Evolutionary conservation across 2,113 vertebrate species (phyloP).

Genomic region (Eolophus roseicapilla): DNA sequence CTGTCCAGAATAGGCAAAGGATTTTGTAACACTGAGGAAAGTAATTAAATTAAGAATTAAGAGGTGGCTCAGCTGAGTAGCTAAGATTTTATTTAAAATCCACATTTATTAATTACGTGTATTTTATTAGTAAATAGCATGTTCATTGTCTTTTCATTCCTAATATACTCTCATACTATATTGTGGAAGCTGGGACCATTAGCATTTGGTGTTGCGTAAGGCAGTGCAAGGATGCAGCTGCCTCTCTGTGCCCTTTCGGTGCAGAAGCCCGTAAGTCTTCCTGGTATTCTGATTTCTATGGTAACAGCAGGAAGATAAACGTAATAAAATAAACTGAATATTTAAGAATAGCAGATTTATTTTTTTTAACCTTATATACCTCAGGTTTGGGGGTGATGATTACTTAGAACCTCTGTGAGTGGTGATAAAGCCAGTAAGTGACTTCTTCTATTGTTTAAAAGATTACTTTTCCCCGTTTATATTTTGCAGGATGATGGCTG

Average conservation of each 20-base stretch:
- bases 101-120: background rate
- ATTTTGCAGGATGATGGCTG: background rate
- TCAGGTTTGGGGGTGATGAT: background rate
- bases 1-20: background rate
- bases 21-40: background rate
- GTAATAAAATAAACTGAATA: conserved; percentile 17
- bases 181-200: background rate
- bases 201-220: background rate
- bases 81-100: background rate
- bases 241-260: conserved; percentile 25
- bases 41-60: background rate
- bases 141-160: background rate
- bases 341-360: background rate
- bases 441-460: background rate
- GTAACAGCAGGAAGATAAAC: conserved; percentile 45
- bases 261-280: conserved; percentile 35
- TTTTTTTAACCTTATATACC: background rate
- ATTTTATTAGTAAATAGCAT: background rate
- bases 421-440: background rate
- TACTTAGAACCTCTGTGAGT: background rate
- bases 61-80: background rate
- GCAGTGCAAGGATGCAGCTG: conserved; percentile 10
- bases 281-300: conserved; percentile 60
- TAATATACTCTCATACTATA: background rate
- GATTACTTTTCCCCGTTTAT: background rate